Evolutionary conservation across 2,797 vertebrate genomes (phyloP), one percentile per base, ranked within the genome.

Genomic region (Platyrinchus mystaceus): DNA sequence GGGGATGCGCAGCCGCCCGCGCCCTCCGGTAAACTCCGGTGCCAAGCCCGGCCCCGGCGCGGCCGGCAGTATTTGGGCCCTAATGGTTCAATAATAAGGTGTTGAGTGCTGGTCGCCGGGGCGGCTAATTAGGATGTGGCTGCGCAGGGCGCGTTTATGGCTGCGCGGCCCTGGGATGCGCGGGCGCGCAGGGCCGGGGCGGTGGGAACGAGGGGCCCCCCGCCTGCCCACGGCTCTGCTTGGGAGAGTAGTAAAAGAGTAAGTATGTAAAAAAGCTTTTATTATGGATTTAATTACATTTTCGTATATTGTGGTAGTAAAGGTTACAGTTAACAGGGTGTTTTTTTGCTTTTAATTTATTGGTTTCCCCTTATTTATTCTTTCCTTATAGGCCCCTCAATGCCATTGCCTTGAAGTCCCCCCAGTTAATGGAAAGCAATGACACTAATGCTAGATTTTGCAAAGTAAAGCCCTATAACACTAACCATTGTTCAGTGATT

Each of bases 81-180:
- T 96, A 95, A 97, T 97, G 96, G 97, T 91, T 96, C 95, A 95
- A 80, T 97, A 96, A 97, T 94, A 96, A 96, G 94, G 95, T 96
- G 97, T 95, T 97, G 96, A 97, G 97, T 97, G 95, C 78, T 90
- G 96, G 96, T 95, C 96, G 95, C 84, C 58, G 86, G 71, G 90
- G 69, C 63, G 70, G 91, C 79, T 97, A 96, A 97, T 96, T 95
- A 93, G 96, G 93, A 87, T 95, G 95, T 94, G 84, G 89, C 49
- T 93, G 80, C 88, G 87, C 75, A 23, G 46, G 66, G 92, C 79
- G 52, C 76, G 55, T 91, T 95, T 95, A 81, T 85, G 70, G 92
- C 77, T 66, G 81, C 81, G 87, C 91, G 82, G 85, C 18, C 6
- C 49, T 1, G 23, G 59, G 87, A 59, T 84, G 87, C 84, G 90